phyloP scores from a whole-genome alignment of 2,888 invertebrate species.

The Aporophyla nigra region DNA sequence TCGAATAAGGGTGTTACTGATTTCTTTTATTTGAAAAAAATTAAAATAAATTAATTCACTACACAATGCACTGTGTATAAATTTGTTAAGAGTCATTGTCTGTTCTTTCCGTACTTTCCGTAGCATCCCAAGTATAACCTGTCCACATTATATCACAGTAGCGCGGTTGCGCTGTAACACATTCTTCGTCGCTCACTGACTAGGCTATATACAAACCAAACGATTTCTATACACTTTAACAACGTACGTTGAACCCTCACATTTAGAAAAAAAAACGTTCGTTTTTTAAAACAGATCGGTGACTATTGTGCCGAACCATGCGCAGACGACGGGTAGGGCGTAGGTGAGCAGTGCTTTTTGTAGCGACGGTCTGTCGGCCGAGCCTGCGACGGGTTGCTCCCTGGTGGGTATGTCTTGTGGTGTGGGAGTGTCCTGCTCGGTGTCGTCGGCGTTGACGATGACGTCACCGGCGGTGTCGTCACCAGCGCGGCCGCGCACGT shows the following conservation, averaged over 20 bases:
- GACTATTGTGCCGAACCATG: conserved; percentile 96
- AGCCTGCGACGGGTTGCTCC: conserved; percentile 94
- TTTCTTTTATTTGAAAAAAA: conserved; percentile 52
- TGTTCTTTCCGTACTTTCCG: conserved; percentile 42
- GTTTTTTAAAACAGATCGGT: conserved; percentile 94
- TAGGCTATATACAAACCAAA: conserved; percentile 78
- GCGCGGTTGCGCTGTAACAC: conserved; percentile 73
- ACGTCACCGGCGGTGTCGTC: conserved; percentile 26
- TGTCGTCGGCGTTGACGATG: conserved; percentile 16
- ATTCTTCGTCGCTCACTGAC: conserved; percentile 79
- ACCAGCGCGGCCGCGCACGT: conserved; percentile 67
- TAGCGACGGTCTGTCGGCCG: conserved; percentile 90
- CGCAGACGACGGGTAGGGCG: conserved; percentile 95
- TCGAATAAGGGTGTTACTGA: conserved; percentile 66
- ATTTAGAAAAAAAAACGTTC: conserved; percentile 7
- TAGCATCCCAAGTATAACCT: conserved; percentile 59
- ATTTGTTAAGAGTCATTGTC: conserved; percentile 76
- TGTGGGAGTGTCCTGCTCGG: conserved; percentile 83
- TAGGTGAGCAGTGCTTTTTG: conserved; percentile 93
- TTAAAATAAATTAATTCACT: conserved; percentile 78
- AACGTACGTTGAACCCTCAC: conserved; percentile 35
- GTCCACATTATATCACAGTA: conserved; percentile 82
- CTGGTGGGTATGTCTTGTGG: conserved; percentile 92
- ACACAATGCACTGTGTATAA: conserved; percentile 73
- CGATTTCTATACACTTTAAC: conserved; percentile 61